Conservation (phyloP, 2,797 vertebrate genomes). For the Schizopygopsis malacanthus region DNA sequence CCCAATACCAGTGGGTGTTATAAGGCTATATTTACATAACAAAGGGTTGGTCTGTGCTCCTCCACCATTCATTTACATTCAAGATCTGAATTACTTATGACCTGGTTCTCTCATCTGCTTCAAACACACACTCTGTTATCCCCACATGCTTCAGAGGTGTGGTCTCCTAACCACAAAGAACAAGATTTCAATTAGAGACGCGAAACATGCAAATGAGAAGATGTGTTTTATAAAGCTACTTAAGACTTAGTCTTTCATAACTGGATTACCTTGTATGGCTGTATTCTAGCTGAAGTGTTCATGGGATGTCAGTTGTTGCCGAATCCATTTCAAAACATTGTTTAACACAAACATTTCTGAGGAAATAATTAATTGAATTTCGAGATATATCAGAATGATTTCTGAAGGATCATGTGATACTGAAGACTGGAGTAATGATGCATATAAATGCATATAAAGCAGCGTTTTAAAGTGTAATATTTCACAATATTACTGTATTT, state of each 20-base stretch:
- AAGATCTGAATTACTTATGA: slow-evolving; percentile 55
- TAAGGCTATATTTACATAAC: slow-evolving; percentile 63
- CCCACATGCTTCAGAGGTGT: slow-evolving; percentile 18
- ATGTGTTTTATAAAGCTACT: slow-evolving; percentile 29
- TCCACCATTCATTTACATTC: slow-evolving; percentile 52
- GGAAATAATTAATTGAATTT: not conserved
- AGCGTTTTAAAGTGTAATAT: not conserved
- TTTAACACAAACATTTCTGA: not conserved
- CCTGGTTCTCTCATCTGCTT: slow-evolving; percentile 25
- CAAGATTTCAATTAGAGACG: slow-evolving; percentile 34
- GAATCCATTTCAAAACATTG: not conserved
- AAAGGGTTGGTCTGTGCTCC: slow-evolving; percentile 50
- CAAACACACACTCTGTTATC: slow-evolving; percentile 18
- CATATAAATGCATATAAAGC: not conserved
- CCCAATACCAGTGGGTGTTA: slow-evolving; percentile 42
- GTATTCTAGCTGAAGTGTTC: not conserved
- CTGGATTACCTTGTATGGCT: slow-evolving; percentile 35
- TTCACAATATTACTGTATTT: not conserved
- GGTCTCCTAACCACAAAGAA: slow-evolving; percentile 24
- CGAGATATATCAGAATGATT: not conserved
- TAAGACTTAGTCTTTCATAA: slow-evolving; percentile 4
- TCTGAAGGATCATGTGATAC: not conserved
- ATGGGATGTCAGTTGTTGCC: not conserved
- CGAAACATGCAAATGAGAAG: slow-evolving; percentile 43
- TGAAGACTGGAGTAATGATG: not conserved